Conservation (phyloP, 1,140 invertebrate genomes). For the Saccostrea cuccullata region DNA sequence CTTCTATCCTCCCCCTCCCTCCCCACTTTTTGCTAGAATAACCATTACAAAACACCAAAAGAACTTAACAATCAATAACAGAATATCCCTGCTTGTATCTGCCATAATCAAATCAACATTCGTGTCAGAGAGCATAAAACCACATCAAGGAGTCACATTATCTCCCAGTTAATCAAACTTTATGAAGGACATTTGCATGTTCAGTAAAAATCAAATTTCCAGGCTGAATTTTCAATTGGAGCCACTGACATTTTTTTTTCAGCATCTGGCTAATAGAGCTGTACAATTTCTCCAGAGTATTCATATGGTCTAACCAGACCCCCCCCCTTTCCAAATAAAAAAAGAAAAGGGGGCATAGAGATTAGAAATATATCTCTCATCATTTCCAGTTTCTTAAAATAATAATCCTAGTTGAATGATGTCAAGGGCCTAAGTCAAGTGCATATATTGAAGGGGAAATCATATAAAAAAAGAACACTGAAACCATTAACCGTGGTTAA, state of each 20-base stretch:
- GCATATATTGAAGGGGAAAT: not conserved
- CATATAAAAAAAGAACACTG: not conserved
- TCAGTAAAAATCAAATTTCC: conserved; percentile 30
- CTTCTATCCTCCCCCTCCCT: too few relatives aligned
- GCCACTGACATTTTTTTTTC: not conserved
- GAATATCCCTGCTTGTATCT: not conserved
- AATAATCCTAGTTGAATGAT: too few relatives aligned
- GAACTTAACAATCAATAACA: not conserved
- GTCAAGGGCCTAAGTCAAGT: too few relatives aligned
- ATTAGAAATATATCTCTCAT: not conserved
- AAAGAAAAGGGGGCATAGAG: not conserved
- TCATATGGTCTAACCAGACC: too few relatives aligned
- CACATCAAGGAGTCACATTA: conserved; percentile 18
- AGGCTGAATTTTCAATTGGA: not conserved
- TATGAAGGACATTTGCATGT: conserved; percentile 9
- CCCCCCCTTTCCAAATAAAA: not conserved
- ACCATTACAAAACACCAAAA: not conserved
- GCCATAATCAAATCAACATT: conserved; percentile 13
- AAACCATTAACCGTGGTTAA: not conserved
- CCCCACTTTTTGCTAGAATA: too few relatives aligned
- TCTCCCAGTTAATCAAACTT: conserved; percentile 19
- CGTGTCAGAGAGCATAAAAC: conserved; percentile 3
- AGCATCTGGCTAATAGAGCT: not conserved
- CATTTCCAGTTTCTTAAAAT: too few relatives aligned
- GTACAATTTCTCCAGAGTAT: not conserved